Base-by-base conservation (phyloP, 2,113 vertebrate genomes). In the Nymphicus hollandicus region DNA sequence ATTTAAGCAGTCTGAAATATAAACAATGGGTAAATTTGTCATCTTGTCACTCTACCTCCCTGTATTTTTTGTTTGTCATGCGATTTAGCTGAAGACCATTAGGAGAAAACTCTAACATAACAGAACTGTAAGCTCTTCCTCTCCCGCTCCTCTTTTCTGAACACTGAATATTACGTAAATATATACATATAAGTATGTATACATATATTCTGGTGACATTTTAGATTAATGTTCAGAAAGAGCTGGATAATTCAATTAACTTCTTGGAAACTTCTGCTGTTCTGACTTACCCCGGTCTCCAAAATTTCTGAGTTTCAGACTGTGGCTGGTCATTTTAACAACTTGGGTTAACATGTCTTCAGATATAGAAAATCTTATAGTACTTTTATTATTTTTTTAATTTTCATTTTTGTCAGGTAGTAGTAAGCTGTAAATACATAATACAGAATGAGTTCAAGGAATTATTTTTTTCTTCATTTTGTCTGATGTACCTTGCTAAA, bases 381-480 rank as follows among this genome's bases (percentile, higher is more conserved):
- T 39, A 61, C 29, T 24, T 13, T 23, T 33, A 13, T 23, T 23
- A 13, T 22, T 33, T 28, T 35, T 7, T 46, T n/a, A 10, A 17
- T 55, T 41, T 47, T 55, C 7, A 11, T 33, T n/a, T 71, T 29
- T 29, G 1, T 86, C 46, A 80, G 55, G 56, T 90, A 95, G 71
- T 80, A 86, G 77, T 81, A 96, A 94, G 43, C 70, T 77, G 3
- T 93, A 94, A 73, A 93, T 87, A 79, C 5, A 4, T 96, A 94
- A 93, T 79, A 91, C 74, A 81, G 55, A 96, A 88, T 88, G 53
- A 89, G 64, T 68, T 96, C 79, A 89, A 73, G 50, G 82, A 93
- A 81, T 73, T 33, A 55, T 60, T 96, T 96, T 96, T 95, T 95
- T n/a, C 89, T 96, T 95, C 69, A 68, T 95, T 91, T 94, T 93